A percentile compares a stretch with the other conserved stretches of the same genome.
Evolutionary conservation across 2,797 vertebrate species (phyloP).

Genomic region (Mionectes olivaceus): DNA sequence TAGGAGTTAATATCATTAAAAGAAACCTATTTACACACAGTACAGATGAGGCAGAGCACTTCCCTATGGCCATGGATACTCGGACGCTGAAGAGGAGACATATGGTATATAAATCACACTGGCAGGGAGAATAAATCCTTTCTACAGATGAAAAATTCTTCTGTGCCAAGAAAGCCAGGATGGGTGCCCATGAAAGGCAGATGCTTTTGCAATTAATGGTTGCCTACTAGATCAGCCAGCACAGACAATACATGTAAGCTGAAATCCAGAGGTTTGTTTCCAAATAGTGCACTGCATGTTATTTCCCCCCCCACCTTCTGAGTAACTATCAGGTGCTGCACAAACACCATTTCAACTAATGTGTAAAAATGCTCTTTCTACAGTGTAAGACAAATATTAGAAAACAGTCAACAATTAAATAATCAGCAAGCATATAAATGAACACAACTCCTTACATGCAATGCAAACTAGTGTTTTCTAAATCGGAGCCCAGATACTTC

Average conservation of each 20-base stretch:
- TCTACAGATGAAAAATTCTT: slow-evolving; percentile 7
- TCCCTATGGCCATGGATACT: background rate
- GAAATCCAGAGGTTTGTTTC: background rate
- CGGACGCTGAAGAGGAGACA: slow-evolving; percentile 7
- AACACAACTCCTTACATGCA: background rate
- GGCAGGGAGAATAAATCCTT: slow-evolving; percentile 41
- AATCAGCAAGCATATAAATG: background rate
- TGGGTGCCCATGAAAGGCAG: slow-evolving; percentile 8
- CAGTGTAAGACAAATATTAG: background rate
- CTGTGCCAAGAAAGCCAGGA: slow-evolving; percentile 34
- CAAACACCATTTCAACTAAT: background rate
- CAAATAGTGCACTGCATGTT: background rate
- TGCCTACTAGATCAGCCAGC: background rate
- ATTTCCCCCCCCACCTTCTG: background rate
- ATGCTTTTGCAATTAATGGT: slow-evolving; percentile 38
- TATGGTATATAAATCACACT: slow-evolving; percentile 53
- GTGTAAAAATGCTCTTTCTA: background rate
- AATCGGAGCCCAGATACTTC: background rate
- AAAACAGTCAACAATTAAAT: background rate
- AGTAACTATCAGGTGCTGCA: background rate
- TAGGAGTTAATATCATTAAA: slow-evolving; percentile 24
- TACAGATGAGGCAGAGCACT: slow-evolving; percentile 33
- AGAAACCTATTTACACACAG: slow-evolving; percentile 41
- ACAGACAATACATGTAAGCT: background rate
- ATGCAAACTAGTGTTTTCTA: background rate